Evolutionary conservation across 2,888 invertebrate genomes (phyloP).

Genomic region (Erannis defoliaria): DNA sequence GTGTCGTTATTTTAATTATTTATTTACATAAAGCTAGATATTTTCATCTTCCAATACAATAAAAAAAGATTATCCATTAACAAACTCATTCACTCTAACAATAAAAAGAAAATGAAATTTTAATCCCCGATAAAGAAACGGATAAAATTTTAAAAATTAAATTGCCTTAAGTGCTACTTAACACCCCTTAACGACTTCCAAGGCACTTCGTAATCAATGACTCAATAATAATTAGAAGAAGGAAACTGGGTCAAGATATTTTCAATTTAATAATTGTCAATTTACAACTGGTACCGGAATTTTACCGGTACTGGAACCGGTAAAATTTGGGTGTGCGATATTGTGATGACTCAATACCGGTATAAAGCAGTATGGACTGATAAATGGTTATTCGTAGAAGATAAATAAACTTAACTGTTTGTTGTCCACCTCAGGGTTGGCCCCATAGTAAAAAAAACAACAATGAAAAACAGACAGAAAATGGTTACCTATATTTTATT

Average conservation of each 20-base stretch:
- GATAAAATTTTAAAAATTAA: slow-evolving; percentile 20
- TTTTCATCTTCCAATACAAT: neutral
- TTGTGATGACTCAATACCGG: slow-evolving; percentile 2
- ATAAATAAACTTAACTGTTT: no score
- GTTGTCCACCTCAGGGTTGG: no score
- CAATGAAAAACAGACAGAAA: no score
- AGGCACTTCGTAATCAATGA: slow-evolving; percentile 26
- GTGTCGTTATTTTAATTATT: no score
- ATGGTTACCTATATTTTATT: no score
- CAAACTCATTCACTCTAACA: neutral
- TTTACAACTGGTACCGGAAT: slow-evolving; percentile 33
- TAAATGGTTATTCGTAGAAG: neutral
- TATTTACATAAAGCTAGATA: no score
- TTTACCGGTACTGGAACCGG: slow-evolving; percentile 24
- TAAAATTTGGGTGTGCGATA: slow-evolving; percentile 26
- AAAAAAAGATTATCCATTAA: slow-evolving; percentile 3
- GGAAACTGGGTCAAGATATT: slow-evolving; percentile 34
- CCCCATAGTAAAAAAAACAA: no score
- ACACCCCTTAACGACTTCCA: slow-evolving; percentile 19
- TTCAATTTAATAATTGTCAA: slow-evolving; percentile 38
- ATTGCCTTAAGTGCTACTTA: slow-evolving; percentile 23
- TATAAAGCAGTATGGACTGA: slow-evolving; percentile 2
- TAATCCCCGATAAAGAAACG: slow-evolving; percentile 1
- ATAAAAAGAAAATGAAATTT: slow-evolving; percentile 4
- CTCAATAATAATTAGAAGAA: slow-evolving; percentile 26